Evolutionary conservation across 2,888 invertebrate genomes (phyloP).

Genomic region (Cheilosia variabilis): DNA sequence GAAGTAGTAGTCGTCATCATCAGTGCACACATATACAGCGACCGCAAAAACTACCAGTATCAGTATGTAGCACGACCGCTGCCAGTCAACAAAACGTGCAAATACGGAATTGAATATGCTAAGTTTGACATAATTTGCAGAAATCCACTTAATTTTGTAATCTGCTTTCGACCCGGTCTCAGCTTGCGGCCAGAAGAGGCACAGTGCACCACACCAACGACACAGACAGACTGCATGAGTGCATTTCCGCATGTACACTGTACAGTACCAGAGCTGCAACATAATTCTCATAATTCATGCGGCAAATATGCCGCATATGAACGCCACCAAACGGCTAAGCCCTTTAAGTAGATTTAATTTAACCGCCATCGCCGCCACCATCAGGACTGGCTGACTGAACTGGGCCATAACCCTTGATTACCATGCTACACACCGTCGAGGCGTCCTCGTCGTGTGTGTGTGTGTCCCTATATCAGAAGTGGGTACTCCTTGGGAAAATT

Average conservation of each 20-base stretch:
- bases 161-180: slow-evolving; percentile 51
- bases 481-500: slow-evolving; percentile 62
- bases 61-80: slow-evolving; percentile 1
- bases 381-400: slow-evolving; percentile 34
- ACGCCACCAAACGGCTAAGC: slow-evolving; percentile 56
- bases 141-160: slow-evolving; percentile 72
- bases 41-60: slow-evolving; percentile 15
- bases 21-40: slow-evolving; percentile 1
- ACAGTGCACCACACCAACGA: slow-evolving; percentile 22
- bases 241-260: slow-evolving; percentile 42
- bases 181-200: slow-evolving; percentile 35
- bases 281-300: slow-evolving; percentile 74
- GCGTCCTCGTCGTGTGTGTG: slow-evolving; percentile 19
- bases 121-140: slow-evolving; percentile 75
- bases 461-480: slow-evolving; percentile 41
- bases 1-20: neutral
- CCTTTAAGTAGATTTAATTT: slow-evolving; percentile 73
- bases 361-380: slow-evolving; percentile 53
- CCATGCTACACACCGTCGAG: slow-evolving; percentile 39
- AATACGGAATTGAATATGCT: slow-evolving; percentile 66
- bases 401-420: slow-evolving; percentile 62
- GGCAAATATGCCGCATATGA: slow-evolving; percentile 69
- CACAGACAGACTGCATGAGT: slow-evolving; percentile 46
- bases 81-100: slow-evolving; percentile 57
- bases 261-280: slow-evolving; percentile 44